Evolutionary conservation across 2,113 vertebrate genomes (phyloP).

Genomic region (Anser brachyrhynchus): DNA sequence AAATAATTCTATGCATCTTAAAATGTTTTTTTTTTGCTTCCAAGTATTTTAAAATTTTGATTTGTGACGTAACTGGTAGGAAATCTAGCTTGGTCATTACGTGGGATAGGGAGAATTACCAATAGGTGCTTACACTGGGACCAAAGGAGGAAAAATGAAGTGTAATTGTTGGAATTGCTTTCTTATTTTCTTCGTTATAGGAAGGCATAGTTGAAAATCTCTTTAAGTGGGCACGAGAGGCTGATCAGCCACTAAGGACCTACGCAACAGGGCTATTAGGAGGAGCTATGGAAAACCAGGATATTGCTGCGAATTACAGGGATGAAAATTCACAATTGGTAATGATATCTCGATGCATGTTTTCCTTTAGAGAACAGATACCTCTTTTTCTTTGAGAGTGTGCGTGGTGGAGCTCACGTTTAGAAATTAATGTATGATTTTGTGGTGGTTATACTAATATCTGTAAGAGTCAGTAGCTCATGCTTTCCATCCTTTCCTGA

Average conservation of each 20-base stretch:
- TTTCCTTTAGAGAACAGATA: background rate
- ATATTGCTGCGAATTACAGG: slow-evolving; percentile 98
- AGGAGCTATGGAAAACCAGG: slow-evolving; percentile 99
- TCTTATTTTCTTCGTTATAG: slow-evolving; percentile 73
- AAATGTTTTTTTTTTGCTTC: background rate
- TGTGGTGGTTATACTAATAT: background rate
- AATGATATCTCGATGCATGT: background rate
- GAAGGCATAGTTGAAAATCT: slow-evolving; percentile 98
- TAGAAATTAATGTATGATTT: background rate
- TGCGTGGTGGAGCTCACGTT: background rate
- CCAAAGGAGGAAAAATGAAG: background rate
- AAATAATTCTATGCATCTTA: background rate
- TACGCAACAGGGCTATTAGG: slow-evolving; percentile 94
- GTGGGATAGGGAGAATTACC: background rate
- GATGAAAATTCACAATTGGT: slow-evolving; percentile 98
- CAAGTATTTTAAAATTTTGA: background rate
- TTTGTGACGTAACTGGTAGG: background rate
- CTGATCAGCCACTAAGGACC: slow-evolving; percentile 93
- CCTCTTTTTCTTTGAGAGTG: background rate
- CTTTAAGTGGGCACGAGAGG: slow-evolving; percentile 96
- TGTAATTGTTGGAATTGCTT: background rate
- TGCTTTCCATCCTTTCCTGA: background rate
- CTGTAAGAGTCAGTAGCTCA: background rate
- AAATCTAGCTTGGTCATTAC: background rate
- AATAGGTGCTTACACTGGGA: background rate